Conservation (phyloP, 2,888 invertebrate genomes). For the Choristoneura rosaceana region DNA sequence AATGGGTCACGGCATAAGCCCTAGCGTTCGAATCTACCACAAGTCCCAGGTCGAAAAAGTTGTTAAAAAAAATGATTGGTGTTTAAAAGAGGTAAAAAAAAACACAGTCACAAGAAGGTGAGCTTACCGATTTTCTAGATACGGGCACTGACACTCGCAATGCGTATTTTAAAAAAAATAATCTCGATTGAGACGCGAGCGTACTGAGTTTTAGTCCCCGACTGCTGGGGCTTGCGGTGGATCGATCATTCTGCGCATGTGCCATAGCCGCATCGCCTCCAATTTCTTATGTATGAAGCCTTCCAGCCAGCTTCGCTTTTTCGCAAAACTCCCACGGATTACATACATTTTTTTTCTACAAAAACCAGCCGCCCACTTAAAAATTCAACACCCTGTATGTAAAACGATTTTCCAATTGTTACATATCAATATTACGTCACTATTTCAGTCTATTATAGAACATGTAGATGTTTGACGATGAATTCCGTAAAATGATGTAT, state of each 20-base stretch:
- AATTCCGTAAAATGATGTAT: not conserved
- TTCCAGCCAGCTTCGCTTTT: slow-evolving; percentile 28
- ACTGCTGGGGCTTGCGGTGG: slow-evolving; percentile 74
- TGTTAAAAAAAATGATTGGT: not conserved
- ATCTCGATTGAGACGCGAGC: slow-evolving; percentile 23
- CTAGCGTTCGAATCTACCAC: slow-evolving; percentile 4
- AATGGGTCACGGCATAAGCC: slow-evolving; percentile 22
- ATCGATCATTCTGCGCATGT: slow-evolving; percentile 81
- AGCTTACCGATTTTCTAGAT: slow-evolving; percentile 50
- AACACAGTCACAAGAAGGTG: slow-evolving; percentile 34
- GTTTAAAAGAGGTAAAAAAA: slow-evolving; percentile 17
- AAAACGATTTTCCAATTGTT: not conserved
- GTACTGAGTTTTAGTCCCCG: slow-evolving; percentile 59
- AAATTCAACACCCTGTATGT: not conserved
- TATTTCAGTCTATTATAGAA: too few relatives aligned
- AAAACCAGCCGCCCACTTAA: not conserved
- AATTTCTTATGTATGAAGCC: slow-evolving; percentile 80
- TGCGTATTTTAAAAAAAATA: slow-evolving; percentile 67
- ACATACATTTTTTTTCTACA: not conserved
- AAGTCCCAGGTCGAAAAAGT: slow-evolving; percentile 1
- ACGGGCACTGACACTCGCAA: slow-evolving; percentile 54
- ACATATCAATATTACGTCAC: not conserved
- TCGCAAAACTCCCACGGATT: slow-evolving; percentile 11
- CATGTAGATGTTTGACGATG: not conserved
- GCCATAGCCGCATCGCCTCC: slow-evolving; percentile 64